phyloP scores from a whole-genome alignment of 2,888 invertebrate genomes.

The Callimorpha dominula region DNA sequence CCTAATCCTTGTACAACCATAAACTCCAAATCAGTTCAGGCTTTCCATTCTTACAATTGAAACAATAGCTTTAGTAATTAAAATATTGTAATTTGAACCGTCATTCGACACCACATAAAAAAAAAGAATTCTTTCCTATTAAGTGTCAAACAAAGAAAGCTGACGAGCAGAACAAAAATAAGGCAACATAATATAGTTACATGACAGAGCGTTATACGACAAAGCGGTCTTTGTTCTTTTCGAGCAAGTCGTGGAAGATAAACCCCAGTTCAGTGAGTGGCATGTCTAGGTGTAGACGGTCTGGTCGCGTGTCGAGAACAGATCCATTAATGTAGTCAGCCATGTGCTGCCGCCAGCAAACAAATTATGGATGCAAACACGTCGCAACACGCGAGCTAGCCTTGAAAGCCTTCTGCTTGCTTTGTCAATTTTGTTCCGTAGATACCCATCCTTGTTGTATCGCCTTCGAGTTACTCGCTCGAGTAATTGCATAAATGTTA shows the following conservation, averaged over 20 bases:
- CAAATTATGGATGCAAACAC: slow-evolving; percentile 87
- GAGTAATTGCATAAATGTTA: slow-evolving; percentile 77
- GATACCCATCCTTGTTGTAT: slow-evolving; percentile 55
- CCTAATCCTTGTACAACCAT: too few relatives aligned
- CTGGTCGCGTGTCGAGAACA: slow-evolving; percentile 75
- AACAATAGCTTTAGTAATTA: neutral
- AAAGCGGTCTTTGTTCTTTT: slow-evolving; percentile 53
- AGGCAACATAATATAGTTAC: slow-evolving; percentile 26
- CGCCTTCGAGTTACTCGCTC: slow-evolving; percentile 58
- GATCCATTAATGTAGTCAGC: slow-evolving; percentile 84
- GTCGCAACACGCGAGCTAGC: slow-evolving; percentile 80
- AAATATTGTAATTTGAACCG: slow-evolving; percentile 7
- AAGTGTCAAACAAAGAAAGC: slow-evolving; percentile 31
- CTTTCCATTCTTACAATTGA: too few relatives aligned
- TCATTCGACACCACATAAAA: slow-evolving; percentile 20
- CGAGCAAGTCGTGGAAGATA: slow-evolving; percentile 59
- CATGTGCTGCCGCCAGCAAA: slow-evolving; percentile 83
- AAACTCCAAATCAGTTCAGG: too few relatives aligned
- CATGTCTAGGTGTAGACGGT: slow-evolving; percentile 56
- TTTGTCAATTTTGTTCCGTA: slow-evolving; percentile 76
- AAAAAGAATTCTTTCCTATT: slow-evolving; percentile 25
- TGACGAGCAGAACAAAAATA: slow-evolving; percentile 29
- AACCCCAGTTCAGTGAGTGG: slow-evolving; percentile 57
- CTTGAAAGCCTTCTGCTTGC: slow-evolving; percentile 84
- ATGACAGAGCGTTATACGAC: slow-evolving; percentile 26